Base-by-base conservation (phyloP, 2,888 invertebrate genomes). In the Cryptosula pallasiana region DNA sequence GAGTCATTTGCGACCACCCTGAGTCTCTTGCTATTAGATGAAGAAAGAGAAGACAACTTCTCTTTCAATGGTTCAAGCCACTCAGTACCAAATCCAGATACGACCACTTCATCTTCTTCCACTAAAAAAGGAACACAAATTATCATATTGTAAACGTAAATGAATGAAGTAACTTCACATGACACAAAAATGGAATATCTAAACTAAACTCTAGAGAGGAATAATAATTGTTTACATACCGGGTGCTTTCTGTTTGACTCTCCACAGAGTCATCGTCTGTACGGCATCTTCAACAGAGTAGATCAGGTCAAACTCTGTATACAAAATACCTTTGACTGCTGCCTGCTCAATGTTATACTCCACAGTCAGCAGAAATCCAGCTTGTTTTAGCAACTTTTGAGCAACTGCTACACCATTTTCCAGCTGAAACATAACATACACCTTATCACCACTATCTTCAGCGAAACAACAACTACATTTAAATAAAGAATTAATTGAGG, bases 31-130 rank as follows among this genome's bases (percentile, higher is more conserved):
- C 81, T 88, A 25, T 23, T 9, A 16, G 70, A 36, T 1, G 78
- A 74, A 32, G 84, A 82, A 89, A 71, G 89, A 87, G 89, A 89
- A 75, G 89, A 89, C 82, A 97, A 81, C 0, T 91, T 90, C 0
- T 87, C 88, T 83, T 95, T 95, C 54, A 96, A 86, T 13, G 87
- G 86, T 69, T 92, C 92, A 69, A 96, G 89, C 95, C 95, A 96
- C 20, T 23, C 23, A 9, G 71, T 71, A 5, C 71, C 55, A 34
- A 69, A 45, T 5, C 55, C 70, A 54, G 23, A 9, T 9, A 54
- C 9, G n/a, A 13, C 23, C 25, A 45, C 5, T 9, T n/a, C 20
- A 20, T n/a, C 35, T 69, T 35, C 69, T 5, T 29, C 69, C 16
- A 20, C 35, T 69, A n/a, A 25, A 16, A 0, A 54, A 35, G 36